These are phyloP conservation scores for Dasypolia templi DNA, from an alignment of 2,888 invertebrate species.

Conservation along the genomic window DNA sequence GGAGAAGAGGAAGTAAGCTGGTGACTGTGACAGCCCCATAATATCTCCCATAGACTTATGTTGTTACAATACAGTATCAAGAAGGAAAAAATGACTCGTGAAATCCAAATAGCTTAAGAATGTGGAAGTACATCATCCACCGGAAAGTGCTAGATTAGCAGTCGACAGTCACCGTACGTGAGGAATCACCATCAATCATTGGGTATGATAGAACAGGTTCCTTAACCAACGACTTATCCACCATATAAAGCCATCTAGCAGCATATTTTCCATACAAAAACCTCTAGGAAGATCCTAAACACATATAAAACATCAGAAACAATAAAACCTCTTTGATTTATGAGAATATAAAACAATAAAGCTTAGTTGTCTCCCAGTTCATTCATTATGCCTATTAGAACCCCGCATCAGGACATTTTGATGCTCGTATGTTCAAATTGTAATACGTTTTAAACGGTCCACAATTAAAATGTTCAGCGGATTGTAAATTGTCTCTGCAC, in stretches of 20 bases:
- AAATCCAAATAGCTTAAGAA: background rate
- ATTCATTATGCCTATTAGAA: slow-evolving; percentile 74
- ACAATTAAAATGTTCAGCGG: slow-evolving; percentile 81
- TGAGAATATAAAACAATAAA: slow-evolving; percentile 75
- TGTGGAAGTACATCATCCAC: background rate
- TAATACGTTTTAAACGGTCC: slow-evolving; percentile 79
- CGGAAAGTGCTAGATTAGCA: background rate
- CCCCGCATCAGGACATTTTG: slow-evolving; percentile 70
- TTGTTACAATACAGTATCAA: background rate
- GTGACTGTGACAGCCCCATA: background rate
- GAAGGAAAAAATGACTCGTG: background rate
- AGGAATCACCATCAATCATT: slow-evolving; percentile 25
- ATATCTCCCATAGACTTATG: no score
- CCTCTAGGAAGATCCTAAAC: slow-evolving; percentile 43
- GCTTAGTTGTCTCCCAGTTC: slow-evolving; percentile 69
- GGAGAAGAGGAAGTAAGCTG: background rate
- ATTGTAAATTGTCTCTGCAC: slow-evolving; percentile 75
- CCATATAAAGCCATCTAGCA: background rate
- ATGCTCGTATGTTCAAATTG: slow-evolving; percentile 76
- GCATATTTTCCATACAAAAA: slow-evolving; percentile 10
- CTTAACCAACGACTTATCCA: background rate
- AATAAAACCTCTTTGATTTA: slow-evolving; percentile 77
- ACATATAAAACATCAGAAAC: slow-evolving; percentile 66
- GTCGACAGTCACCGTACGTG: background rate
- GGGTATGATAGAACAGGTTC: background rate